A percentile compares a stretch with the other conserved stretches of the same genome.
These are phyloP conservation scores for Enteromius trimaculatus DNA, from an alignment of 2,797 vertebrate genomes.

Conservation along the genomic window DNA sequence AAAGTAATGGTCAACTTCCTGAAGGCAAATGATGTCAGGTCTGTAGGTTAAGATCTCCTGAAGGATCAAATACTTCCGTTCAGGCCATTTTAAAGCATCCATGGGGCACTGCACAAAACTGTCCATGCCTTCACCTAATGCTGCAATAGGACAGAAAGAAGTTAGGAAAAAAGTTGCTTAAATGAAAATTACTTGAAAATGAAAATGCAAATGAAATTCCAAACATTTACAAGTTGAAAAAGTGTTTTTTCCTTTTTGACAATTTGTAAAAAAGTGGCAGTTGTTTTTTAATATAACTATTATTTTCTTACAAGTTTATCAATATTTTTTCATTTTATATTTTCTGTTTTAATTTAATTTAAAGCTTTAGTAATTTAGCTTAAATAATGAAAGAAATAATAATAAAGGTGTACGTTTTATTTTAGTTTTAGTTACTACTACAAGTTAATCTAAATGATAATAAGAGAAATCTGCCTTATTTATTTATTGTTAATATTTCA, in stretches of 20 bases:
- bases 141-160: slow-evolving; percentile 69
- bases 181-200: neutral
- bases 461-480: neutral
- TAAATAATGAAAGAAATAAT: too few relatives aligned
- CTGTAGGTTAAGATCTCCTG: slow-evolving; percentile 92
- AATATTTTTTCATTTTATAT: neutral
- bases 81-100: slow-evolving; percentile 92
- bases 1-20: slow-evolving; percentile 96
- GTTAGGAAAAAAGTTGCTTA: neutral
- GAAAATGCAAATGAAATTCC: neutral
- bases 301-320: neutral
- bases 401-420: too few relatives aligned
- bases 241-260: neutral
- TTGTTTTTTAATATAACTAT: neutral
- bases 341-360: neutral
- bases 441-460: neutral
- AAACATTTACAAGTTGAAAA: neutral
- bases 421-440: too few relatives aligned
- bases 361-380: neutral
- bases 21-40: slow-evolving; percentile 92
- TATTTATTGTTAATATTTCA: neutral
- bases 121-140: slow-evolving; percentile 94
- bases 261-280: too few relatives aligned
- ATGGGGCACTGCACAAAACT: slow-evolving; percentile 89
- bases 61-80: slow-evolving; percentile 93